Evolutionary conservation across 2,113 vertebrate species (phyloP), one percentile per base, ranked within the genome.

Genomic region (Percopsis transmontana): DNA sequence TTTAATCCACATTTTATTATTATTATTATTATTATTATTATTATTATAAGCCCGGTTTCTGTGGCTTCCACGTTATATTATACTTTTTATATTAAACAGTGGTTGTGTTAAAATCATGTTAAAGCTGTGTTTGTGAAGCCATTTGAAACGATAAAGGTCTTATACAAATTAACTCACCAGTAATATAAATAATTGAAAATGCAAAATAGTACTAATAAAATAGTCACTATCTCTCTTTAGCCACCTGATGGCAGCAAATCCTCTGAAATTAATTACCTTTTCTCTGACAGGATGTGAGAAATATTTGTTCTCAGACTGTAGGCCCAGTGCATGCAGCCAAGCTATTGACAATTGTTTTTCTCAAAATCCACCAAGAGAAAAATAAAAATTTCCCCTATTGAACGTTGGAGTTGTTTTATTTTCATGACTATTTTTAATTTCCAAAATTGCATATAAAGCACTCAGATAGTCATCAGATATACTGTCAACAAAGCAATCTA

Each of bases 191-290:
- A 41, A 12, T 41, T 41, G 12, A 12, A n/a, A n/a, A n/a, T n/a
- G n/a, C n/a, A n/a, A n/a, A n/a, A n/a, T n/a, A n/a, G n/a, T n/a
- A n/a, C n/a, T n/a, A n/a, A n/a, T n/a, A n/a, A n/a, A n/a, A n/a
- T n/a, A 7, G 5, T 41, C 40, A 20, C 6, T 27, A n/a, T 14
- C 52, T 15, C 14, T 33, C 14, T 64, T 68, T 1, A 13, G 51
- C 76, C 88, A 87, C 72, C 19, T n/a, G 88, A 52, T 76, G 84
- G 88, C 72, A 81, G 77, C 72, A 87, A 2, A 66, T 18, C 45
- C 48, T 24, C 2, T 60, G 8, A 23, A 69, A 74, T 41, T 1
- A 3, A 6, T 44, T 1, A 12, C 5, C 7, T n/a, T 56, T 39
- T 60, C 11, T 20, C 42, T 65, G 15, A 57, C 23, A 50, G 4